Evolutionary conservation across 2,888 invertebrate genomes (phyloP), one percentile per base, ranked within the genome.

Genomic region (Microchrysa polita): DNA sequence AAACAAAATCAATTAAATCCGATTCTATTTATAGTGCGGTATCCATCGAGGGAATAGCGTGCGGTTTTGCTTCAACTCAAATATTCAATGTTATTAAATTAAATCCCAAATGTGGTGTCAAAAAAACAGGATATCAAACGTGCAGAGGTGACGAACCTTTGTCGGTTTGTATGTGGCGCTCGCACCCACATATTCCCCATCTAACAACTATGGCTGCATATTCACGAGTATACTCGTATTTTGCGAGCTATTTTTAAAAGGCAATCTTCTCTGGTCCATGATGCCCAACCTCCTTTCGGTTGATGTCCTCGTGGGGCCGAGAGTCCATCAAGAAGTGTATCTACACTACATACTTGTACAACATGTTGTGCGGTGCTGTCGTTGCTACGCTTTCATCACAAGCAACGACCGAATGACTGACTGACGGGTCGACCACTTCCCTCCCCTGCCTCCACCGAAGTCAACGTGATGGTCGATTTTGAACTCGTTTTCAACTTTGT

Each of bases 61-160:
- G n/a, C 7, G 27, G 27, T 16, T 52, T 44, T 10, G 52, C 52
- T 16, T 10, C 52, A 52, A 16, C 52, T 10, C 52, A 52, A 52
- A 16, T 44, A 44, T 52, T 52, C 52, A 9, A 52, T 34, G 27
- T 34, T 34, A 34, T 34, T 34, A 34, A 34, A 34, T 34, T 34
- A 5, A 34, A 34, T 34, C 27, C 27, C 27, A 2, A 34, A 34
- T 34, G n/a, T n/a, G 27, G 27, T 34, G 27, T 7, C 27, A 34
- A 34, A 34, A 16, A 16, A 16, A 52, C n/a, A n/a, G 16, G 5
- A 5, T 55, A 55, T 20, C 55, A 55, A 20, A 55, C 5, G 55
- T 55, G 18, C 55, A 55, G 55, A 55, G 55, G 55, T 55, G 55
- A 55, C 18, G 18, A 55, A 55, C 55, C 55, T 55, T n/a, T n/a